phyloP scores from a whole-genome alignment of 1,140 invertebrate genomes.

The Drosophila lacteicornis region DNA sequence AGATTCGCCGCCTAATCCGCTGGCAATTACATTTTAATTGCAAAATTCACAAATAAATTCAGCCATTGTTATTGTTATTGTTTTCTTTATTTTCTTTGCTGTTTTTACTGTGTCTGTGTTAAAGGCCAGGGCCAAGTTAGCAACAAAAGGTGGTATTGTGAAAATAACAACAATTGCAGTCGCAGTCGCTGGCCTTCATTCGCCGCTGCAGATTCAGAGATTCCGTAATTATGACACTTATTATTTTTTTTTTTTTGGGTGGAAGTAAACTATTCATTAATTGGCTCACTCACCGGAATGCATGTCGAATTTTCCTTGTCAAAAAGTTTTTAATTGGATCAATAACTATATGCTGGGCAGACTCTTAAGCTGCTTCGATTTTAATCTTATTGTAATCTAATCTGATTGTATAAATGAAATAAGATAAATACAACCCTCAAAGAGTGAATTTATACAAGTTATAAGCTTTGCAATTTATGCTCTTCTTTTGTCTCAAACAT shows the following conservation, averaged over 20 bases:
- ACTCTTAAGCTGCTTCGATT: too few relatives aligned
- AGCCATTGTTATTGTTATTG: slow-evolving; percentile 10
- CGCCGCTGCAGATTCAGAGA: not conserved
- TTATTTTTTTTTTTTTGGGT: not conserved
- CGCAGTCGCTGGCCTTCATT: slow-evolving; percentile 12
- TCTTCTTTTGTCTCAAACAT: too few relatives aligned
- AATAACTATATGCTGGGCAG: not conserved
- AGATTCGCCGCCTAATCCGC: slow-evolving; percentile 27
- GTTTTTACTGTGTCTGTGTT: slow-evolving; percentile 27
- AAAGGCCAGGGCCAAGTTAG: slow-evolving; percentile 41
- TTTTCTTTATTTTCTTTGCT: slow-evolving; percentile 6
- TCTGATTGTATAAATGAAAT: too few relatives aligned
- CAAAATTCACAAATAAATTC: slow-evolving; percentile 26
- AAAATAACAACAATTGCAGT: slow-evolving; percentile 14
- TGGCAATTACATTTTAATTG: slow-evolving; percentile 61
- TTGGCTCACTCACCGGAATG: not conserved
- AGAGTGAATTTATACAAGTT: too few relatives aligned
- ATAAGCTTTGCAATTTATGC: too few relatives aligned
- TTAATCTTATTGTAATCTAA: too few relatives aligned
- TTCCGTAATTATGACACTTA: slow-evolving; percentile 3
- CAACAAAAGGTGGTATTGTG: slow-evolving; percentile 17
- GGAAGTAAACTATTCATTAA: not conserved
- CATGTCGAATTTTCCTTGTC: not conserved
- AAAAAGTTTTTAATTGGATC: not conserved
- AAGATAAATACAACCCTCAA: too few relatives aligned